Conservation (phyloP, 1,140 invertebrate species). For the Zaprionus kolodkinae region DNA sequence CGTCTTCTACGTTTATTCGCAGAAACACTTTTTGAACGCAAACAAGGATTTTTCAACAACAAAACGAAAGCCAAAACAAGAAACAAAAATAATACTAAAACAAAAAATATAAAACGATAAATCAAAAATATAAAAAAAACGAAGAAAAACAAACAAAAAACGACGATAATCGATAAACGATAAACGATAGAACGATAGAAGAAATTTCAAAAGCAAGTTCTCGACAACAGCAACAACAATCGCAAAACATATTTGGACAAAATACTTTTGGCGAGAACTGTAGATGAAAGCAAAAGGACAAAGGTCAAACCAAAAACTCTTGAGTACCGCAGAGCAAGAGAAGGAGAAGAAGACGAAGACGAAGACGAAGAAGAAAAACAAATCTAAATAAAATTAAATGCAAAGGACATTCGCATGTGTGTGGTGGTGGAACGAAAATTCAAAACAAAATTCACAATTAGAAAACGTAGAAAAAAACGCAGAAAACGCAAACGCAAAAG, state of each 20-base stretch:
- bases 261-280: conserved; percentile 63
- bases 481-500: conserved; percentile 79
- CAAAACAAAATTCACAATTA: conserved; percentile 84
- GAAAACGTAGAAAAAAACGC: conserved; percentile 84
- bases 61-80: conserved; percentile 45
- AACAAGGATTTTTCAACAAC: conserved; percentile 78
- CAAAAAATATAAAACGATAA: conserved; percentile 32
- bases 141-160: conserved; percentile 35
- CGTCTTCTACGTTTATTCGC: conserved; percentile 55
- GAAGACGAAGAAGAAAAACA: conserved; percentile 57
- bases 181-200: conserved; percentile 35
- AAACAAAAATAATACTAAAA: conserved; percentile 47
- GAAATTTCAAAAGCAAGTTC: conserved; percentile 60
- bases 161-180: conserved; percentile 19
- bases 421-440: conserved; percentile 84
- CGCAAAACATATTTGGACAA: conserved; percentile 12
- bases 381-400: conserved; percentile 83
- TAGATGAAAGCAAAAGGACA: conserved; percentile 59
- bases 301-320: conserved; percentile 15
- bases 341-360: conserved; percentile 19
- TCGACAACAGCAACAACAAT: conserved; percentile 42
- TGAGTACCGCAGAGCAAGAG: conserved; percentile 33
- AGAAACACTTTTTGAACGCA: conserved; percentile 84
- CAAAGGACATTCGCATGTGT: conserved; percentile 84
- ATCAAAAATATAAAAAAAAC: conserved; percentile 35